Base-by-base conservation (phyloP, 2,113 vertebrate genomes). In the Elanoides forficatus region DNA sequence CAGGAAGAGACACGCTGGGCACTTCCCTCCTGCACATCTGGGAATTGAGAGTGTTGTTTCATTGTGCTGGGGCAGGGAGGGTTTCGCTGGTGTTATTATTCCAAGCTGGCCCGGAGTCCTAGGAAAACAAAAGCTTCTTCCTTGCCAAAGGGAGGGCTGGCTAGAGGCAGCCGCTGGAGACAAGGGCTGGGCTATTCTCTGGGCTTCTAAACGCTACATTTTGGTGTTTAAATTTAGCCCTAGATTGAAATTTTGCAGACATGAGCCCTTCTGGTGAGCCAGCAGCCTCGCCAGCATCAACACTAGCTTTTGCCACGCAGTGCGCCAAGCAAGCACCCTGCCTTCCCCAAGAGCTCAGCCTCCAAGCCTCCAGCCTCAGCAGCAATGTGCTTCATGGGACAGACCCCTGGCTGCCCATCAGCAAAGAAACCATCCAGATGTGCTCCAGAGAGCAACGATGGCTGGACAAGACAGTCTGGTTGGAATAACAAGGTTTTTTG, bases 81-180 rank as follows among this genome's bases (percentile, higher is more conserved):
- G 62, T 59, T 91, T 59, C 2, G 1, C 80, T 84, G 58, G 32
- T 62, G 30, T 71, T 74, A 56, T 91, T 94, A 67, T 81, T 94
- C 79, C 62, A 63, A 91, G 72, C 74, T 81, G 81, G 60, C 58
- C 40, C 7, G 0, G 74, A 92, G 62, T 94, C 95, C 81, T 65
- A 74, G 70, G 78, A 58, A 75, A 96, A 97, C 86, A 97, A 97
- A 97, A 95, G 87, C 82, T 86, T 38, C 47, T 93, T 93, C 90
- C 80, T 87, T 84, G 82, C 93, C 90, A 97, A 95, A 93, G 90
- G 79, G 29, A 97, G 90, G 67, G 60, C 78, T 94, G 67, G 89
- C 43, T 80, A 70, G 48, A 75, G 52, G 59, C 84, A 74, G 79
- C 56, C 80, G 42, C 38, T 6, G 53, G 72, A 81, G 74, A 45